Base-by-base conservation (phyloP, 2,888 invertebrate genomes). In the Diabrotica balteata region DNA sequence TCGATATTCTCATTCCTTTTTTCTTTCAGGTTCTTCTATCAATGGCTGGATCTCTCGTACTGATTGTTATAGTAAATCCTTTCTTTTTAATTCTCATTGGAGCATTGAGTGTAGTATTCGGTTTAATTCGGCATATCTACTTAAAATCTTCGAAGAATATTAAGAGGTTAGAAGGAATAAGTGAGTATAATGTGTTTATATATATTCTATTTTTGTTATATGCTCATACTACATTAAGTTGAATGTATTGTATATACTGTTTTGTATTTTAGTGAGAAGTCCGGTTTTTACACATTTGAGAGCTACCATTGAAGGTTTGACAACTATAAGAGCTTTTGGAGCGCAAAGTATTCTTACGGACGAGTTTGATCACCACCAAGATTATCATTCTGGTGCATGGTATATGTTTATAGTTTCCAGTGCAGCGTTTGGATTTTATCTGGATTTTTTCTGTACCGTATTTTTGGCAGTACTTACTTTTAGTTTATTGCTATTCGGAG, bases 211-310 rank as follows among this genome's bases (percentile, higher is more conserved):
- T 32, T 32, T 32, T 32, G 4, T 32, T 32, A 4, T 32, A 32
- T 32, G 32, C 32, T 32, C 4, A 32, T 32, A 4, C 32, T 32
- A 32, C 32, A 32, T 32, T 32, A 4, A 4, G 4, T 32, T 32
- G 4, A 32, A 32, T 32, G 32, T 32, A 32, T 4, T 32, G 32
- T n/a, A n/a, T n/a, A n/a, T n/a, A n/a, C 32, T 32, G 4, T 32
- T 32, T 32, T 32, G 32, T 58, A 58, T 72, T 80, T 62, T 85
- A 94, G 94, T 93, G 74, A 88, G 93, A 65, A 93, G 94, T 78
- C 95, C 95, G 0, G 91, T 95, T 0, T 95, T 93, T 80, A 89
- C 92, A 1, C 94, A 95, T 81, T 84, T 95, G 47, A 93, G 90
- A 78, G 91, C 93, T 8, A 91, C 93, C 0, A 85, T 96, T 4